phyloP scores from a whole-genome alignment of 2,113 vertebrate species.

The Dasypus novemcinctus region DNA sequence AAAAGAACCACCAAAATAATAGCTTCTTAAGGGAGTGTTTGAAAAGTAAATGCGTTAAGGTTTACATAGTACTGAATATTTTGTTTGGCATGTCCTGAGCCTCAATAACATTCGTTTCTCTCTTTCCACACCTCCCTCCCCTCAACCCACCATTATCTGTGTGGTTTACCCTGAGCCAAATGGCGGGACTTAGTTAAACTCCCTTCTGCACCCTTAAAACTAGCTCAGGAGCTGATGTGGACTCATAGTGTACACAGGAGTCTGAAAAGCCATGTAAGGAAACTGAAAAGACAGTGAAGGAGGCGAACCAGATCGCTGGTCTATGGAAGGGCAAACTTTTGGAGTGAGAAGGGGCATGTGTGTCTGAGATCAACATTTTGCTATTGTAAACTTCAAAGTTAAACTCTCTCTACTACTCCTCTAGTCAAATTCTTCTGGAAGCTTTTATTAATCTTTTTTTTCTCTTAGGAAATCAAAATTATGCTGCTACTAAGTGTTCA shows the following conservation, averaged over 20 bases:
- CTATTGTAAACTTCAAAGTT: neutral
- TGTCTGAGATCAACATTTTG: neutral
- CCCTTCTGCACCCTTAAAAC: neutral
- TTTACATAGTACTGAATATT: neutral
- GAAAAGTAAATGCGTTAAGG: neutral
- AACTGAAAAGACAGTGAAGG: neutral
- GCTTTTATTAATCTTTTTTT: neutral
- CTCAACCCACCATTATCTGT: neutral
- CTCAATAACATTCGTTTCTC: neutral
- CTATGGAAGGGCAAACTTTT: neutral
- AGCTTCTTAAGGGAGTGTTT: neutral
- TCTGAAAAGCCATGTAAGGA: neutral
- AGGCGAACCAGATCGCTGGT: neutral
- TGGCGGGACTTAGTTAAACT: neutral
- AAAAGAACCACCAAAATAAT: neutral
- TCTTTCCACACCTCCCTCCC: neutral
- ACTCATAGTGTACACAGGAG: neutral
- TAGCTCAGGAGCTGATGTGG: neutral
- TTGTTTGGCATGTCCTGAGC: slow-evolving; percentile 34
- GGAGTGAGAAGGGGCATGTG: neutral
- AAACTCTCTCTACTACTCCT: neutral
- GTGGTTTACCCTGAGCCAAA: neutral
- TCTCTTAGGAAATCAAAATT: neutral
- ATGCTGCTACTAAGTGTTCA: neutral
- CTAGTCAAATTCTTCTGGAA: neutral